phyloP scores from a whole-genome alignment of 2,113 vertebrate species.

The Australoheros scitulus region DNA sequence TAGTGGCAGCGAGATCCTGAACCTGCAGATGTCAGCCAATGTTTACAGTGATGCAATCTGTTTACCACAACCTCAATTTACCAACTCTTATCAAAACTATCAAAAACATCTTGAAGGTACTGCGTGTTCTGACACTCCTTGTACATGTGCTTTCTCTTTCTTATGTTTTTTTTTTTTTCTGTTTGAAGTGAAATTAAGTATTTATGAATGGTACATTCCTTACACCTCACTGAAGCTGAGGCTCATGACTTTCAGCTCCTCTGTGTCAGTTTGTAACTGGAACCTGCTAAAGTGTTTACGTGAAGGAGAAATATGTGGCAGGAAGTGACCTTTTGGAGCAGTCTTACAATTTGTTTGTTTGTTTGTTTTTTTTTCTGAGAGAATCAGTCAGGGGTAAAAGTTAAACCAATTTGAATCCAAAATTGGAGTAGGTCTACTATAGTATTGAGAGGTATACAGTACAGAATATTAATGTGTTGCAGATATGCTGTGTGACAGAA shows the following conservation, averaged over 20 bases:
- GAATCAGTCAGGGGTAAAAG: neutral
- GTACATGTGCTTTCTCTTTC: conserved; percentile 80
- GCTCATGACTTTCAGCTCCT: conserved; percentile 73
- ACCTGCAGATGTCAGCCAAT: conserved; percentile 77
- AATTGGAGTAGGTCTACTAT: conserved; percentile 76
- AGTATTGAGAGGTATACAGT: conserved; percentile 81
- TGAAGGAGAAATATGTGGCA: conserved; percentile 19
- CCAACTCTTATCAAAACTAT: conserved; percentile 80
- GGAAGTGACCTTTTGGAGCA: neutral
- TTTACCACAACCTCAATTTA: conserved; percentile 88
- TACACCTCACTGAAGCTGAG: conserved; percentile 77
- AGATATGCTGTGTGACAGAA: conserved; percentile 63
- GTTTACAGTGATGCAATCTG: conserved; percentile 85
- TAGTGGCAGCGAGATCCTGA: conserved; percentile 79
- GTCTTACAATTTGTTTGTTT: neutral
- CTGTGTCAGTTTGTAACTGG: conserved; percentile 40
- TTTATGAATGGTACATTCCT: conserved; percentile 86
- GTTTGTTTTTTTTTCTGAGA: neutral
- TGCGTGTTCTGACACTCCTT: conserved; percentile 82
- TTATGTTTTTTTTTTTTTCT: conserved; percentile 38
- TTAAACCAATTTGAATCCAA: conserved; percentile 26
- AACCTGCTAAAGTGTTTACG: conserved; percentile 54
- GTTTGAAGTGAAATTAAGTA: conserved; percentile 75
- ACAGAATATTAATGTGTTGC: conserved; percentile 72
- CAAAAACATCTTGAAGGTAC: conserved; percentile 82